These are phyloP conservation scores for Bombus haemorrhoidalis DNA, from an alignment of 1,140 invertebrate species.

Conservation along the genomic window DNA sequence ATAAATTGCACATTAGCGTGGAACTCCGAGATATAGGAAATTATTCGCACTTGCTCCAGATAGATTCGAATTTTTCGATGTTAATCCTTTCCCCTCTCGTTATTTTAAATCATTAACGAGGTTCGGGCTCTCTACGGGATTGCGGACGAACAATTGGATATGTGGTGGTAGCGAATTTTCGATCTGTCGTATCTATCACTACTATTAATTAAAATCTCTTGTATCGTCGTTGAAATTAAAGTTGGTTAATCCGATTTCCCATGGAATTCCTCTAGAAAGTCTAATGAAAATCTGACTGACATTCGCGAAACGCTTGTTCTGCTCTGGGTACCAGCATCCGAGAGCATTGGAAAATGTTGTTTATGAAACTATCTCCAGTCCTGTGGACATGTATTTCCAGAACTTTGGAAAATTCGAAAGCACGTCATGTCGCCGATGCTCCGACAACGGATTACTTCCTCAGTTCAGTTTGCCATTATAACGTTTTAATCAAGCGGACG, in stretches of 20 bases:
- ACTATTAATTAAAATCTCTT: conserved; percentile 35
- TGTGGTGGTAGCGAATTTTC: background rate
- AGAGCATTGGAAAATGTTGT: conserved; percentile 33
- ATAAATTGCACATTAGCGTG: too few relatives aligned
- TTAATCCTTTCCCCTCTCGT: too few relatives aligned
- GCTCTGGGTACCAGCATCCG: background rate
- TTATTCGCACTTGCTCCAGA: too few relatives aligned
- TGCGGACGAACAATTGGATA: background rate
- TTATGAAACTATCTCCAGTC: conserved; percentile 26
- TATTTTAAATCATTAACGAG: background rate
- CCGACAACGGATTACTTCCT: background rate
- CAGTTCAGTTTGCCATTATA: background rate
- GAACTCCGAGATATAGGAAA: too few relatives aligned
- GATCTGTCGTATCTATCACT: background rate
- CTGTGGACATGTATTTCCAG: background rate
- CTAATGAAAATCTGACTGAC: conserved; percentile 40
- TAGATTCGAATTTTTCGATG: background rate
- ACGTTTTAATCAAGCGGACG: too few relatives aligned
- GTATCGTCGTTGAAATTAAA: conserved; percentile 12
- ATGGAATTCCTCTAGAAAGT: conserved; percentile 18
- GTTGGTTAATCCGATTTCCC: conserved; percentile 32
- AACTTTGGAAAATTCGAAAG: background rate
- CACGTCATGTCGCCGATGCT: background rate
- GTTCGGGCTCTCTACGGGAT: too few relatives aligned
- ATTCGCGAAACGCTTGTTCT: background rate